A percentile compares a stretch with the other conserved stretches of the same genome.
Evolutionary conservation across 2,113 vertebrate genomes (phyloP).

Genomic region (Cephalophus harveyi): DNA sequence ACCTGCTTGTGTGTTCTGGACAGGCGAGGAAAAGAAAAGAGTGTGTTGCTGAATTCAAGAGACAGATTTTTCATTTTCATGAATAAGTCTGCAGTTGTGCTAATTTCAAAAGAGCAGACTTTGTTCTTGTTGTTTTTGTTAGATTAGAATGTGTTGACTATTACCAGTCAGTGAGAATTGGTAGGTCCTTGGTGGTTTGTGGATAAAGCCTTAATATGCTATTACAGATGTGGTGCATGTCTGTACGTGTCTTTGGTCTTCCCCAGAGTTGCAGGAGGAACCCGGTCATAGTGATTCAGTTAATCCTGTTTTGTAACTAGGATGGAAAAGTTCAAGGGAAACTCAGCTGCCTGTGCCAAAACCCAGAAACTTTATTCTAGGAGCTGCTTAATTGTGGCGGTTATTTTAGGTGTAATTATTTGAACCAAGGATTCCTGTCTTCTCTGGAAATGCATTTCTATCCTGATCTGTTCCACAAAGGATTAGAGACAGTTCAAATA

Average conservation of each 20-base stretch:
- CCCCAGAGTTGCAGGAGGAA: background rate
- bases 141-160: conserved; percentile 30
- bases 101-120: conserved; percentile 1
- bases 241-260: background rate
- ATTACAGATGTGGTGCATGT: background rate
- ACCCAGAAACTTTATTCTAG: conserved; percentile 16
- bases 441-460: conserved; percentile 40
- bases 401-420: conserved; percentile 46
- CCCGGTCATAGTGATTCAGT: conserved; percentile 11
- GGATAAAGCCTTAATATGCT: background rate
- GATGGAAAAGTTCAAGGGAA: conserved; percentile 41
- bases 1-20: background rate
- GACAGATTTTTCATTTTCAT: conserved; percentile 2
- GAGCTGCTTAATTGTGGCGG: conserved; percentile 22
- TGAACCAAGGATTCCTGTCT: conserved; percentile 33
- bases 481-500: conserved; percentile 36
- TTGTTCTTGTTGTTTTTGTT: background rate
- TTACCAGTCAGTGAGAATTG: background rate
- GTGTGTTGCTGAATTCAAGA: background rate
- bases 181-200: background rate
- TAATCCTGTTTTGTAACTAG: conserved; percentile 43
- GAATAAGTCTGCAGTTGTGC: background rate
- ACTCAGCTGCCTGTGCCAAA: background rate
- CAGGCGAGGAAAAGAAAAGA: background rate
- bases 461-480: conserved; percentile 7